Percentiles rank a stretch among this genome's conserved stretches.
These are phyloP conservation scores for Chamaea fasciata DNA, from an alignment of 2,113 vertebrate species.

Conservation along the genomic window DNA sequence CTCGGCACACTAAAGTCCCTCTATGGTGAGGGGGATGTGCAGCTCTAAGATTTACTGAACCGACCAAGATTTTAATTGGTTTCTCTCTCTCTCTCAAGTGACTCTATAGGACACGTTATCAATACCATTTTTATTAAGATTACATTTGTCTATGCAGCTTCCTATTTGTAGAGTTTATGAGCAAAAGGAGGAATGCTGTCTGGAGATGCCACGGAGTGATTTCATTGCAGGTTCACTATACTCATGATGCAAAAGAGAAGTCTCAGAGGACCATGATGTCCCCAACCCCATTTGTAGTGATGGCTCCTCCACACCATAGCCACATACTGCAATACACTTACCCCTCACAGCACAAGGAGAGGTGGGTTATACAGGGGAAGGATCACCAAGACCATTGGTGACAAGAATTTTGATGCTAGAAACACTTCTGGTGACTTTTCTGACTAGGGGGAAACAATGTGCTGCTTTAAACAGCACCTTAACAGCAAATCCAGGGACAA, in stretches of 20 bases:
- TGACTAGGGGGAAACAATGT: not conserved
- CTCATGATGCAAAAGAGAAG: not conserved
- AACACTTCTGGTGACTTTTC: not conserved
- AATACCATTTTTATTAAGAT: not conserved
- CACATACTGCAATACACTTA: not conserved
- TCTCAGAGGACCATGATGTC: not conserved
- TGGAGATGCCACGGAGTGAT: not conserved
- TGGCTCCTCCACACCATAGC: not conserved
- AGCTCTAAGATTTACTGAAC: not conserved
- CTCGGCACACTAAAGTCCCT: not conserved
- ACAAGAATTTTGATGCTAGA: not conserved
- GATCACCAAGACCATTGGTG: rapidly evolving
- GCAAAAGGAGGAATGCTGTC: not conserved
- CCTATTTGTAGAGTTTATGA: not conserved
- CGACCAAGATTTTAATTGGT: not conserved
- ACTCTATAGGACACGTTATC: not conserved
- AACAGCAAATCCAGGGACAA: not conserved
- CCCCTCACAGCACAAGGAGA: not conserved
- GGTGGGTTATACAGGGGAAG: not conserved
- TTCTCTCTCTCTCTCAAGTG: not conserved
- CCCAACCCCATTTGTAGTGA: not conserved
- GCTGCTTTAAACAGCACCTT: not conserved
- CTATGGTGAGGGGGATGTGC: not conserved
- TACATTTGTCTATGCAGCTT: not conserved
- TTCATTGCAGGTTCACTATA: not conserved